These are phyloP conservation scores for Blastobasis lacticolella DNA, from an alignment of 2,888 invertebrate genomes.

Conservation along the genomic window DNA sequence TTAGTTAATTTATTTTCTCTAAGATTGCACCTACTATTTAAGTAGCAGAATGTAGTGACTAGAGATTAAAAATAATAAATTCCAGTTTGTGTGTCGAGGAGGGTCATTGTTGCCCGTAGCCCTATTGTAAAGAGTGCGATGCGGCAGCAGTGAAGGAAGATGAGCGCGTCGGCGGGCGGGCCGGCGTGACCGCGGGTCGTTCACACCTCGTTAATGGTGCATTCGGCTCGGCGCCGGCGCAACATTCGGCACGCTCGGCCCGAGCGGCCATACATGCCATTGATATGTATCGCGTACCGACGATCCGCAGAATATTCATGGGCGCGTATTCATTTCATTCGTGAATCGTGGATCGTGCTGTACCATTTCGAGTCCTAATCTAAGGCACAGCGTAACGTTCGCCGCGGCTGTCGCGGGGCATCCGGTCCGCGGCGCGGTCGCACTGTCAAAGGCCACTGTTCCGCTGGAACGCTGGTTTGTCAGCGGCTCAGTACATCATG, in stretches of 20 bases:
- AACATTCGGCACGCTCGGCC: background rate
- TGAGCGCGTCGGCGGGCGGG: background rate
- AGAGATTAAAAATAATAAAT: conserved; percentile 2
- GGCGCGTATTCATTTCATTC: background rate
- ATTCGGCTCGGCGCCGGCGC: background rate
- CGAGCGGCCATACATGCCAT: no score
- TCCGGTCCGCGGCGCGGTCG: conserved; percentile 15
- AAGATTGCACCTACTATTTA: background rate
- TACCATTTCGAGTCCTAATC: no score
- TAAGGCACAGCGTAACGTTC: background rate
- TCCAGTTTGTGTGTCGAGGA: background rate
- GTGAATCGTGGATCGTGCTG: background rate
- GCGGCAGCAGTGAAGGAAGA: conserved; percentile 3
- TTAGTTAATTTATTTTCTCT: background rate
- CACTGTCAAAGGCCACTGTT: conserved; percentile 69
- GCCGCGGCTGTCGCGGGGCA: background rate
- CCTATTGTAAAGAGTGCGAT: background rate
- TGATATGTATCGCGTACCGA: no score
- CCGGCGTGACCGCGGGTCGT: conserved; percentile 1
- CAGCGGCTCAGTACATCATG: conserved; percentile 87
- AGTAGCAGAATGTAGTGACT: conserved; percentile 28
- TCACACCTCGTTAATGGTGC: background rate
- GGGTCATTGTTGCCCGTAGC: background rate
- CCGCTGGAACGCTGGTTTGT: conserved; percentile 64
- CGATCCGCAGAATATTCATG: background rate